Percentiles rank a stretch among this genome's conserved stretches.
These are phyloP conservation scores for Conopomorpha cramerella DNA, from an alignment of 1,140 invertebrate genomes.

Conservation along the genomic window DNA sequence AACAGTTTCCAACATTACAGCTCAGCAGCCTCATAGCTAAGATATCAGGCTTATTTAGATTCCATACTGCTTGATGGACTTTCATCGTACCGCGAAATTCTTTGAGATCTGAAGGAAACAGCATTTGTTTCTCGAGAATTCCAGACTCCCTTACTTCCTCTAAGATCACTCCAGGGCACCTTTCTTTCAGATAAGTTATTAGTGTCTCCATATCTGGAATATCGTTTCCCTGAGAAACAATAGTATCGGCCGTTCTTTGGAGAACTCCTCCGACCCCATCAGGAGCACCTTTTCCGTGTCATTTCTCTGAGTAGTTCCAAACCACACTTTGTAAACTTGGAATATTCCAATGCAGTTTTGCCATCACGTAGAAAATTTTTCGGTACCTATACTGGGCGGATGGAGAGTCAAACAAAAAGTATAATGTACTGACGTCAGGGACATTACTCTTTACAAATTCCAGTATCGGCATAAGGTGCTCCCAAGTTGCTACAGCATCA, in stretches of 20 bases:
- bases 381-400: slow-evolving; percentile 1
- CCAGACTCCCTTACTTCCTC: background rate
- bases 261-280: slow-evolving; percentile 15
- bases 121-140: background rate
- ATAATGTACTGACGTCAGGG: background rate
- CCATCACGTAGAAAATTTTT: slow-evolving; percentile 1
- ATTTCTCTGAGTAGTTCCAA: slow-evolving; percentile 1
- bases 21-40: too few species aligned
- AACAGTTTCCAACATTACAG: too few species aligned
- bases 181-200: background rate
- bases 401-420: slow-evolving; percentile 1
- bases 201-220: background rate
- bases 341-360: background rate
- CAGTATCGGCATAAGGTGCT: slow-evolving; percentile 19
- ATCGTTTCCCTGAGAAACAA: background rate
- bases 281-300: slow-evolving; percentile 2
- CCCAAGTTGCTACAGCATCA: slow-evolving; percentile 17
- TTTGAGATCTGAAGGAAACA: background rate
- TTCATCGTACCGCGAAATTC: slow-evolving; percentile 1
- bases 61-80: slow-evolving; percentile 1
- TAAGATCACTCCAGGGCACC: background rate
- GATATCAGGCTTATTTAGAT: background rate
- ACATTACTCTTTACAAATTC: background rate
- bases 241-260: background rate
- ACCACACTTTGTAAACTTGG: background rate